Evolutionary conservation across 2,888 invertebrate species (phyloP), one percentile per base, ranked within the genome.

Genomic region (Hartigia nigra): DNA sequence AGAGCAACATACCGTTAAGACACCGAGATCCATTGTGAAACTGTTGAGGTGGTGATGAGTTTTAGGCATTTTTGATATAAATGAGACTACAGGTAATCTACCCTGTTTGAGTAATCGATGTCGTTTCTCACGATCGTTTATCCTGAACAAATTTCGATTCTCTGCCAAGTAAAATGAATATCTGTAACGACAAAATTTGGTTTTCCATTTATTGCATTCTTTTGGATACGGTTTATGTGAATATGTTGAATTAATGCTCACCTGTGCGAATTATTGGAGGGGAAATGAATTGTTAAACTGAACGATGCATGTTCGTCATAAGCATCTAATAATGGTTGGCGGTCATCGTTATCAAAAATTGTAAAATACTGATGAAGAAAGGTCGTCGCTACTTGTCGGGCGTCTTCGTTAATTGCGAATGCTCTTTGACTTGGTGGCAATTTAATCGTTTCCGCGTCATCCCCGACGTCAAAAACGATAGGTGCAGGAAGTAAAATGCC

Each of bases 1-100:
- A 77, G 75, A 69, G 39, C 9, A 74, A 77, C 12, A 88, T 93
- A 95, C 95, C 79, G 94, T 95, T 85, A 94, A 96, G 14, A 97
- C 92, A 31, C 95, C 94, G 78, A 98, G 93, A 92, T 98, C 98
- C 0, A 98, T 96, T 5, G 95, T 94, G 87, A 98, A 97, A 31
- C 97, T 96, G 90, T 95, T 94, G 14, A 96, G 94, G 90, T 98
- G 97, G 89, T 98, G 98, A 78, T 94, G 94, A 0, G 97, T 96
- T 84, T 94, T 94, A 0, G 98, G 98, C 91, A 98, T 93, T 82
- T 96, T 95, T 12, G 95, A 94, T 35, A 98, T 91, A 87, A 95
- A 95, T 0, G 96, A 95, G 0, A 97, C 95, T 12, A 98, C 95
- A 81, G 95, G 94, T 75, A 96, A 88, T 75, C 94, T 94, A 3